Base-by-base conservation (phyloP, 37 sponge, comb jelly and placozoan species). In the Trichoplax adhaerens region DNA sequence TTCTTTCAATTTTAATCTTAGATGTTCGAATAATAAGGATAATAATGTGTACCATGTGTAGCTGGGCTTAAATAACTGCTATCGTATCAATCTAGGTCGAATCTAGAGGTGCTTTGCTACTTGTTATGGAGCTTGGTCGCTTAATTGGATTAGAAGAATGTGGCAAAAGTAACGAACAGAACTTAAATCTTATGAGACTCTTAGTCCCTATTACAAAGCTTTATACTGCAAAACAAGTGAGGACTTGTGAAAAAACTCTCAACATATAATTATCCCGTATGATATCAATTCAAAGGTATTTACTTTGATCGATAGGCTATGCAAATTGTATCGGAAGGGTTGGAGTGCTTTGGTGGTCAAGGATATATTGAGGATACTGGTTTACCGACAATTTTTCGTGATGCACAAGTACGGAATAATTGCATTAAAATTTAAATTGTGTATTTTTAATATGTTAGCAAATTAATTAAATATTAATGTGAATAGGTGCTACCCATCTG, bases 331-430 rank as follows among this genome's bases (percentile, higher is more conserved):
- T 91, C 91, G 6, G 97, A 95, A 50, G 91, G 87, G 4, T 68
- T 95, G 73, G 97, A 95, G 80, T 78, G 83, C 50, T 88, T 95
- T 79, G 97, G 97, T 47, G 97, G 97, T 47, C 86, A 80, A 52
- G 97, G 97, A 2, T 95, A 95, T 72, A 79, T 95, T n/a, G 97
- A 95, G 66, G 91, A 91, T 64, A 95, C 88, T 50, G 91, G 97
- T 12, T 78, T 95, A 52, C 97, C 97, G 4, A 74, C 70, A 3
- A 57, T 85, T 50, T 70, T 88, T 4, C 75, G 97, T 65, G 97
- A 95, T 81, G 86, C 91, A 0, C 91, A 91, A 76, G 88, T 86
- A 54, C 50, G 65, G 47, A 29, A 54, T 10, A n/a, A 46, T 47
- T 50, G 47, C 3, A 50, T 69, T 46, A 4, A 6, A 47, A 69